Conservation (phyloP, 2,888 invertebrate species). For the Microdon myrmicae region DNA sequence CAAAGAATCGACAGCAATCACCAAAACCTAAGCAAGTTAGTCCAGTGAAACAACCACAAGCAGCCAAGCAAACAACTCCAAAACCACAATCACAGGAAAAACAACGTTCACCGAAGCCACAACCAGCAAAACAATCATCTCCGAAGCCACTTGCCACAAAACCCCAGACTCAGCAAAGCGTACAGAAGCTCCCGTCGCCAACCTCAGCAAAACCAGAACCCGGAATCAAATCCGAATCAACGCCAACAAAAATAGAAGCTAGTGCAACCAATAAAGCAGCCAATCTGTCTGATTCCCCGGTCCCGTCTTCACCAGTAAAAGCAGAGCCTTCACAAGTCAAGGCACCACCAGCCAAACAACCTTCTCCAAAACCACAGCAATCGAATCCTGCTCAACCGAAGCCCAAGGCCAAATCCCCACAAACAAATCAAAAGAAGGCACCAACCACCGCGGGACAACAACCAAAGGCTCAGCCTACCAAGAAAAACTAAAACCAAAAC, state of each 20-base stretch:
- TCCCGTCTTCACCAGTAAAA: conserved; percentile 17
- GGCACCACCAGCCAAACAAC: conserved; percentile 30
- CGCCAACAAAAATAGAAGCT: too few relatives aligned
- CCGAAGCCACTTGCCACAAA: conserved; percentile 15
- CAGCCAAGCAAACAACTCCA: conserved; percentile 18
- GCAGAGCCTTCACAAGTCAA: conserved; percentile 17
- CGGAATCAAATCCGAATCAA: conserved; percentile 8
- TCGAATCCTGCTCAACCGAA: conserved; percentile 22
- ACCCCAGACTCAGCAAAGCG: conserved; percentile 32
- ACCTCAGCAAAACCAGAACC: conserved; percentile 8
- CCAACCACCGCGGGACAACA: conserved; percentile 31
- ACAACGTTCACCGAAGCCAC: conserved; percentile 16
- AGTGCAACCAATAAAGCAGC: too few relatives aligned
- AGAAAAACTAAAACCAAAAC: conserved; percentile 30
- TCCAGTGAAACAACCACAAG: conserved; percentile 19
- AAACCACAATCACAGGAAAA: background rate
- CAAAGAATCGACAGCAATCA: conserved; percentile 33
- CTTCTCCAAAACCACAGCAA: conserved; percentile 36
- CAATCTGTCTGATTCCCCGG: too few relatives aligned
- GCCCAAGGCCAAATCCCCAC: conserved; percentile 28
- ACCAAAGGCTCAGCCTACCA: conserved; percentile 18
- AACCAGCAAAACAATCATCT: conserved; percentile 12
- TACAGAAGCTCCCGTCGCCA: conserved; percentile 37
- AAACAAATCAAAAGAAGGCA: conserved; percentile 29
- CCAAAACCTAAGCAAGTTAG: conserved; percentile 24